Conservation (phyloP, 53 echinoderm and acorn worm species). For the Paracentrotus lividus region DNA sequence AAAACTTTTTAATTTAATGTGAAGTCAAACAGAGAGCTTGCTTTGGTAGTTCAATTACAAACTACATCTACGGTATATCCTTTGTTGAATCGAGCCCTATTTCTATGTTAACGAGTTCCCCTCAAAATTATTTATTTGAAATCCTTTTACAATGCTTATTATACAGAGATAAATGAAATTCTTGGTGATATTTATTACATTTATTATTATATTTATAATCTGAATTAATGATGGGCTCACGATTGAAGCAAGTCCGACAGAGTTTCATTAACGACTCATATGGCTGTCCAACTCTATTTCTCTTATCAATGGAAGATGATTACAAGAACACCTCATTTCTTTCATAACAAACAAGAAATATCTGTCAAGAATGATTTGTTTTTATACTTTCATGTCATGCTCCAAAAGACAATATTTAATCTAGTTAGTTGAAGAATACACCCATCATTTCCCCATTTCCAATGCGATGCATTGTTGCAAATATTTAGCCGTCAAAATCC, state of each 20-base stretch:
- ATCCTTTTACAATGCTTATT: too few relatives aligned
- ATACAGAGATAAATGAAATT: too few relatives aligned
- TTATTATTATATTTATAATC: not conserved
- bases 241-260: not conserved
- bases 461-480: conserved; percentile 36
- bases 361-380: conserved; percentile 62
- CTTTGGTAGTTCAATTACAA: too few relatives aligned
- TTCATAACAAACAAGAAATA: conserved; percentile 6
- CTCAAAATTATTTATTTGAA: too few relatives aligned
- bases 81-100: too few relatives aligned
- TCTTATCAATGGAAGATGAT: not conserved
- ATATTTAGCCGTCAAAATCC: conserved; percentile 52
- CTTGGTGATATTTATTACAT: too few relatives aligned
- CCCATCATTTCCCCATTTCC: conserved; percentile 5
- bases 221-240: not conserved
- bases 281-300: not conserved
- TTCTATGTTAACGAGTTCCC: too few relatives aligned
- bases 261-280: conserved; percentile 12
- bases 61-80: too few relatives aligned
- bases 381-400: conserved; percentile 33
- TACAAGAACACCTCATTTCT: not conserved
- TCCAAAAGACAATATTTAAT: conserved; percentile 60
- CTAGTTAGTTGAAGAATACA: conserved; percentile 30
- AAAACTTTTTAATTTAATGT: too few relatives aligned
- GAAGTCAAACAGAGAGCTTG: too few relatives aligned